Conservation (phyloP, 2,888 invertebrate species). For the Lycocerus yunnanus region DNA sequence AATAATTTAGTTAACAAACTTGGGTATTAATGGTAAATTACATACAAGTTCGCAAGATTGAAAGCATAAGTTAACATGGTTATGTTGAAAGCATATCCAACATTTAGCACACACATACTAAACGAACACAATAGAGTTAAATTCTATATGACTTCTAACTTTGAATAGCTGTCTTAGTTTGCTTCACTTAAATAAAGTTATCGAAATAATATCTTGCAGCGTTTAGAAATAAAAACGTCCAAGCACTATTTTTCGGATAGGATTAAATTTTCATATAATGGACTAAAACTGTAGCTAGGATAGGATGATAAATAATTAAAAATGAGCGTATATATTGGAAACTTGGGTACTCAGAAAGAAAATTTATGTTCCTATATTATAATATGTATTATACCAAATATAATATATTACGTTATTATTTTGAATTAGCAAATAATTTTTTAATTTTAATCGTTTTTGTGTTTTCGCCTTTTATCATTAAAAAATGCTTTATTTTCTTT, state of each 20-base stretch:
- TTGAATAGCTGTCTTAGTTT: not conserved
- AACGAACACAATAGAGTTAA: not conserved
- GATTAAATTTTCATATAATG: not conserved
- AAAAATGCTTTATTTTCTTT: not conserved
- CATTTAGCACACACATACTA: not conserved
- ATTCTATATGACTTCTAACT: not conserved
- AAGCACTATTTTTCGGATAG: not conserved
- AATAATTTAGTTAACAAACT: not conserved
- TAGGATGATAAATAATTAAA: not conserved
- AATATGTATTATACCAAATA: no score
- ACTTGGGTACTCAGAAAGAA: not conserved
- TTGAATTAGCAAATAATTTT: no score
- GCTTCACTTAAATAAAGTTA: not conserved
- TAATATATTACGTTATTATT: no score
- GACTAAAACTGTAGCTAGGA: not conserved
- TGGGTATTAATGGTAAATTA: not conserved
- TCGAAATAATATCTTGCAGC: not conserved
- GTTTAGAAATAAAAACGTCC: not conserved
- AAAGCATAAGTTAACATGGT: not conserved
- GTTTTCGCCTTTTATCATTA: not conserved
- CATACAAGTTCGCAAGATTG: not conserved
- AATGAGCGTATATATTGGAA: not conserved
- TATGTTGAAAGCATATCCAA: not conserved
- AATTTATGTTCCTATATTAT: no score
- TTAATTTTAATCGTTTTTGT: not conserved